phyloP scores from a whole-genome alignment of 2,888 invertebrate species.

The Ophion ellenae region DNA sequence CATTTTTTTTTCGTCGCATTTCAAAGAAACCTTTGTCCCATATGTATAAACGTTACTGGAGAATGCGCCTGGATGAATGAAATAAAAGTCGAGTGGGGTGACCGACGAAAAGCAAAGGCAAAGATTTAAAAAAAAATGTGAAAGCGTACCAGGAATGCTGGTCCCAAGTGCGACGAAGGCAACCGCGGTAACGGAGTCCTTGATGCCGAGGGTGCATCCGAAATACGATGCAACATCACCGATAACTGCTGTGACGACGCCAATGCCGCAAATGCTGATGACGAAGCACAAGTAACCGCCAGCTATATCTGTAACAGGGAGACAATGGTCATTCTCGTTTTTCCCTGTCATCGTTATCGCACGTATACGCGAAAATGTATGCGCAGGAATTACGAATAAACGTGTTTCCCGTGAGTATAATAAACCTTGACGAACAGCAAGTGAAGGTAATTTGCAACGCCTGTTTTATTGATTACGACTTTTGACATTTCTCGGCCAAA shows the following conservation, averaged over 20 bases:
- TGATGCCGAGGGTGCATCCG: slow-evolving; percentile 98
- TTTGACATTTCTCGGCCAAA: too few species aligned
- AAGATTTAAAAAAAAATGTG: too few species aligned
- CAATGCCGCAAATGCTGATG: slow-evolving; percentile 96
- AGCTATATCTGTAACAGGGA: slow-evolving; percentile 89
- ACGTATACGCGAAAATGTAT: neutral
- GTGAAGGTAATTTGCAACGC: too few species aligned
- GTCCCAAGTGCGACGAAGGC: slow-evolving; percentile 99
- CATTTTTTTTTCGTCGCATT: too few species aligned
- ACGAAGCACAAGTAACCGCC: slow-evolving; percentile 98
- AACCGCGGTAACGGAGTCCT: slow-evolving; percentile 98
- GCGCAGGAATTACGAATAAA: neutral
- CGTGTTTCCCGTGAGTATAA: too few species aligned
- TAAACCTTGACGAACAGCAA: too few species aligned
- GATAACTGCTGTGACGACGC: slow-evolving; percentile 97
- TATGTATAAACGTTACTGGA: too few species aligned
- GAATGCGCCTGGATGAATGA: too few species aligned
- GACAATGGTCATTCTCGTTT: neutral
- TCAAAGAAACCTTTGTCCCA: too few species aligned
- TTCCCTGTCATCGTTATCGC: neutral
- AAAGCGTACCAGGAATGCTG: slow-evolving; percentile 95
- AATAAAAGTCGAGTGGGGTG: too few species aligned
- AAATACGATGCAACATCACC: slow-evolving; percentile 99
- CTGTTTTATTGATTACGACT: too few species aligned
- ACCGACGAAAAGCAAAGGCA: too few species aligned